phyloP scores from a whole-genome alignment of 2,888 invertebrate genomes.

The Idaea straminata region DNA sequence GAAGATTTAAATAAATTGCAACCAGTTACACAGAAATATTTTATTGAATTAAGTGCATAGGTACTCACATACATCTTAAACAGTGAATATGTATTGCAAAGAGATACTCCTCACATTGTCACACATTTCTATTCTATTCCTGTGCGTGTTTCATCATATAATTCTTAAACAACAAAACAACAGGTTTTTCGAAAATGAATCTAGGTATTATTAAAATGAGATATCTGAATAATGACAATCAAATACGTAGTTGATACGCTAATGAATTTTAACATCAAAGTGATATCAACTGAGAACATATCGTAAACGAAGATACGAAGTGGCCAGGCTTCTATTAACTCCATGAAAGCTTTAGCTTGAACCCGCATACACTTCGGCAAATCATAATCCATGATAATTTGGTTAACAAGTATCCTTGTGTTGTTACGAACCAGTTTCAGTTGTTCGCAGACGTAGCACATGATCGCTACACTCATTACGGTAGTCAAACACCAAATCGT shows the following conservation, averaged over 20 bases:
- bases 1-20: neutral
- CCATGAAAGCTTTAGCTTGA: conserved; percentile 61
- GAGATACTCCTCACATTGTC: too few relatives aligned
- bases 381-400: conserved; percentile 58
- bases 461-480: conserved; percentile 39
- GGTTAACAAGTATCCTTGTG: conserved; percentile 52
- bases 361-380: conserved; percentile 49
- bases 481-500: conserved; percentile 46
- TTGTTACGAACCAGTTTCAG: conserved; percentile 42
- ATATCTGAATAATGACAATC: conserved; percentile 61
- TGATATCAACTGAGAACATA: conserved; percentile 60
- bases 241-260: conserved; percentile 63
- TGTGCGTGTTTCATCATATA: neutral
- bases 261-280: conserved; percentile 59
- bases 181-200: neutral
- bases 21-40: neutral
- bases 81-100: too few relatives aligned
- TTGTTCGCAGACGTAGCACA: conserved; percentile 50
- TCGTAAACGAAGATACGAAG: conserved; percentile 49
- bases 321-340: conserved; percentile 58
- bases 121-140: too few relatives aligned
- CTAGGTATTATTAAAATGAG: conserved; percentile 39
- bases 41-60: neutral
- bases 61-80: neutral
- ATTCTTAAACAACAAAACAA: neutral